Conservation (phyloP, 2,888 invertebrate species). For the Tribolium freemani region DNA sequence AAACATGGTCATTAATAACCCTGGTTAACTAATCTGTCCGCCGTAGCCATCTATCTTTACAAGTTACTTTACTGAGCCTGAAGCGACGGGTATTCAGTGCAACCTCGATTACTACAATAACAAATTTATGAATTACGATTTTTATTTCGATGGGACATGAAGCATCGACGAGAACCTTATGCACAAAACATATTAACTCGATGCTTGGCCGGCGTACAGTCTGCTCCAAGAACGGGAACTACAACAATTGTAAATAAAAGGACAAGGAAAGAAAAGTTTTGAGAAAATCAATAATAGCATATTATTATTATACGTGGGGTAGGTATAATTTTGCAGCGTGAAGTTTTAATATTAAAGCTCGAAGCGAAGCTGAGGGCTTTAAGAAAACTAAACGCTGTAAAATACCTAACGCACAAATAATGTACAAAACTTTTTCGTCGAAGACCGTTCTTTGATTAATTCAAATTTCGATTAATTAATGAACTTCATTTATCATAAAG, state of each 20-base stretch:
- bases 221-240: not conserved
- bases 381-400: too few relatives aligned
- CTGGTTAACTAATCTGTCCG: constrained; percentile 77
- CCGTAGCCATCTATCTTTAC: constrained; percentile 70
- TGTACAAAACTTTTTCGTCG: too few relatives aligned
- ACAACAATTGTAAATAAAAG: not conserved
- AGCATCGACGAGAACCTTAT: constrained; percentile 7
- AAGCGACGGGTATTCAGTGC: constrained; percentile 61
- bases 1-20: constrained; percentile 76
- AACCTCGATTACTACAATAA: constrained; percentile 62
- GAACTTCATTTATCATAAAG: too few relatives aligned
- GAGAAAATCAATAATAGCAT: too few relatives aligned
- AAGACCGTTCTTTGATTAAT: too few relatives aligned
- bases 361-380: too few relatives aligned
- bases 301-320: too few relatives aligned
- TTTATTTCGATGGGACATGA: constrained; percentile 41
- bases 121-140: constrained; percentile 62
- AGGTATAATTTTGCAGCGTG: too few relatives aligned
- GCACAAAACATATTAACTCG: not conserved
- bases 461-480: too few relatives aligned
- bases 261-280: too few relatives aligned
- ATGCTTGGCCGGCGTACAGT: not conserved
- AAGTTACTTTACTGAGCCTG: constrained; percentile 66
- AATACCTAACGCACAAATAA: too few relatives aligned
- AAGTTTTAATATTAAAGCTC: too few relatives aligned